Base-by-base conservation (phyloP, 2,113 vertebrate genomes). In the Emydocephalus ijimae region DNA sequence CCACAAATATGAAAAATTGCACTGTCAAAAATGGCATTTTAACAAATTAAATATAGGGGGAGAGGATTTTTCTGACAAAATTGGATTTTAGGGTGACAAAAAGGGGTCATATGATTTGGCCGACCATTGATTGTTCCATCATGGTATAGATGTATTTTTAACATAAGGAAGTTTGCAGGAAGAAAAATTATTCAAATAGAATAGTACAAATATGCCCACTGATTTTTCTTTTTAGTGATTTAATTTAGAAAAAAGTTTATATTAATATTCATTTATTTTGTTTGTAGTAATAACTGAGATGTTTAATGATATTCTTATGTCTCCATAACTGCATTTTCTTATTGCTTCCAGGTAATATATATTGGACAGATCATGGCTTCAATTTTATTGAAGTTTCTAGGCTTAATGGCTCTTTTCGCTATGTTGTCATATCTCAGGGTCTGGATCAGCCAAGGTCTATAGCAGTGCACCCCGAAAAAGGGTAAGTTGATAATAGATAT, bases 311-410 rank as follows among this genome's bases (percentile, higher is more conserved):
- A 56, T 5, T n/a, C 87, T 93, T 94, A 88, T 39, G 88, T 14
- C 5, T 90, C 88, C 91, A 15, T 95, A 90, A 95, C 39, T 56
- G 54, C 56, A 26, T 93, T 0, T 93, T 1, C 96, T 96, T 64
- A 21, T 92, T 52, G 43, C 23, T 96, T 59, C 74, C 93, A 99
- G 99, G 98, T 94, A 99, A 99, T 97, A 98, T 99, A 90, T 99
- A 99, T 92, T 99, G 99, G 99, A 98, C 99, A 10, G 99, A 99
- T 95, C 99, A 99, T 54, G 99, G 99, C 89, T 99, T 99, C 95
- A 99, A 99, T 97, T 98, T 99, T 92, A 98, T 99, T 91, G 99
- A 99, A 97, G 98, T 99, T 93, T 98, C 99, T 87, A 98, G 98
- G 95, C 98, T 99, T 93, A 98, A 98, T 93, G 99, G 99, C 61